Percentiles rank a stretch among this genome's conserved stretches.
These are phyloP conservation scores for Nannobrachium achirus DNA, from an alignment of 2,113 vertebrate species.

Conservation along the genomic window DNA sequence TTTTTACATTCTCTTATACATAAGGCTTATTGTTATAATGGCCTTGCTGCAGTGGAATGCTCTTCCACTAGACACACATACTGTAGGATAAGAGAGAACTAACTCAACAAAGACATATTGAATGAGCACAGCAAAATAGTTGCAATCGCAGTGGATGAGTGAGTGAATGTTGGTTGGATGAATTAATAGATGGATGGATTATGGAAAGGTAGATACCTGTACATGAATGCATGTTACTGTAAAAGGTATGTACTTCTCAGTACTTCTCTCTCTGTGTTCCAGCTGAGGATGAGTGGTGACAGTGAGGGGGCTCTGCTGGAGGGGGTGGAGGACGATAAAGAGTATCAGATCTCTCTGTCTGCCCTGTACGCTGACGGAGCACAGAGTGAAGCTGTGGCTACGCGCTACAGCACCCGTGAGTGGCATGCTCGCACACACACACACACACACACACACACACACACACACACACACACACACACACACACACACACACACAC, in stretches of 20 bases:
- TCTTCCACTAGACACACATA: too few species aligned
- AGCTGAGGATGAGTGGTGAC: slow-evolving; percentile 85
- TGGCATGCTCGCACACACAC: slow-evolving; percentile 37
- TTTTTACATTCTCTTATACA: too few species aligned
- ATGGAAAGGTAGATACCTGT: too few species aligned
- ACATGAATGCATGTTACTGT: too few species aligned
- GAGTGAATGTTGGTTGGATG: too few species aligned
- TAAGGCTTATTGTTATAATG: too few species aligned
- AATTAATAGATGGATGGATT: too few species aligned
- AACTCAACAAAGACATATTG: too few species aligned
- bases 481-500: slow-evolving; percentile 6
- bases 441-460: not conserved
- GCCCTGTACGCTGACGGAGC: slow-evolving; percentile 90
- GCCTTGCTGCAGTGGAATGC: too few species aligned
- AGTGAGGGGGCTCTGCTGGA: slow-evolving; percentile 80
- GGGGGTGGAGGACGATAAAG: slow-evolving; percentile 84
- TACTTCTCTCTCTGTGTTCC: not conserved
- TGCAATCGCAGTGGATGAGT: not conserved
- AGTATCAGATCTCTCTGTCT: slow-evolving; percentile 91
- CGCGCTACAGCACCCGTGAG: slow-evolving; percentile 89
- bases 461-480: not conserved
- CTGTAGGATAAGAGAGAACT: too few species aligned
- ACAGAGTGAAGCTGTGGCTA: slow-evolving; percentile 87
- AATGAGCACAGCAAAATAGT: too few species aligned
- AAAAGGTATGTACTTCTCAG: too few species aligned